Evolutionary conservation across 30 jellyfish, hydroid and myxozoan genomes (phyloP), one percentile per base, ranked within the genome.

Genomic region (Sanderia malayensis): DNA sequence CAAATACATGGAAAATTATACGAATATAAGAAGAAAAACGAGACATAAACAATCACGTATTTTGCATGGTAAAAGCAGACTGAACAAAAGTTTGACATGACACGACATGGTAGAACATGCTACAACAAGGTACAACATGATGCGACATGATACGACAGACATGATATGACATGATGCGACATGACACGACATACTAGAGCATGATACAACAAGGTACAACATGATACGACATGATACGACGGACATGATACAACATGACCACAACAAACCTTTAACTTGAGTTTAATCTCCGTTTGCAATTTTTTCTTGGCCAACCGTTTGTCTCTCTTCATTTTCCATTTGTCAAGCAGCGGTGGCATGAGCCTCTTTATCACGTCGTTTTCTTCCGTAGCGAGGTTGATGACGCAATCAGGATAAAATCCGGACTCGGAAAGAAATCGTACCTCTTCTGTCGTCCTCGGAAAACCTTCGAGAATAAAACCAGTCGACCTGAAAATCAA

Each of bases 401-500:
- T 46, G 33, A 68, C 85, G 52, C 96, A 94, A 81, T 92, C 98
- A 10, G 95, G 95, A 44, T 67, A 92, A 0, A 84, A 71, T 7
- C 98, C 98, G 52, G 92, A 47, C 55, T 67, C 96, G 4, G 93
- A 78, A 9, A 92, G 85, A 58, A 37, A 84, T 24, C 85, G 72
- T 28, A 78, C 96, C 65, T 92, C 98, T 64, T 92, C 98, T 0
- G 96, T 32, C 1, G 86, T 83, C 20, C 98, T 64, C n/a, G 98
- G 98, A 57, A 92, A 92, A 20, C 98, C 96, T 75, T 92, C 98
- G 63, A 92, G 79, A 7, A 92, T 76, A 44, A 92, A 92, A 10
- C 98, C 98, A 29, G 84, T 73, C 21, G 96, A 79, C 76, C 98
- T 92, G 61, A 45, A 60, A 78, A 9, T 19, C 64, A 49, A 49